Evolutionary conservation across 2,113 vertebrate species (phyloP).

Genomic region (Sapayoa aenigma): DNA sequence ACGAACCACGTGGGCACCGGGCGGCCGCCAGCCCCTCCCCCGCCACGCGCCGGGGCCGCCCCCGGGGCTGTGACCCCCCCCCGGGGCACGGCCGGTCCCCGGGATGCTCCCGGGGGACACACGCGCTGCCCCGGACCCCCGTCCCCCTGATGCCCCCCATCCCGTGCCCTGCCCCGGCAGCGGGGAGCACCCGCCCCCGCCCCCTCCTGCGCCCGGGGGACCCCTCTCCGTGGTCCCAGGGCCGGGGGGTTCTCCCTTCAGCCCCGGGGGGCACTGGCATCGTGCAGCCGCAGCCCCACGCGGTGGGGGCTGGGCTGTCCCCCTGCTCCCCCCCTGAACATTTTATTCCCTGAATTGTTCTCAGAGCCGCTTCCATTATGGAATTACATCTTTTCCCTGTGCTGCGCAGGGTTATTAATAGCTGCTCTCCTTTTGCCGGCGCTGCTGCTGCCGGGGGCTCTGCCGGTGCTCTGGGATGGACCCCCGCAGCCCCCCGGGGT

Average conservation of each 20-base stretch:
- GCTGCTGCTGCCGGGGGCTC: neutral
- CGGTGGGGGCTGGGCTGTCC: neutral
- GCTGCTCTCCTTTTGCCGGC: neutral
- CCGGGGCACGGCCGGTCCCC: neutral
- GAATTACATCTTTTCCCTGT: neutral
- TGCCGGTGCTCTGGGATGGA: neutral
- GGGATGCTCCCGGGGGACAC: neutral
- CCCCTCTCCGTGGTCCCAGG: neutral
- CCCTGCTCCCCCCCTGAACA: neutral
- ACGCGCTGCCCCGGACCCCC: neutral
- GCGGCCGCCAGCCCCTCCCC: neutral
- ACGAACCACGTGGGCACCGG: neutral
- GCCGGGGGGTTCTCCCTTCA: neutral
- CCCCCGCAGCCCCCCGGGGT: rapidly evolving
- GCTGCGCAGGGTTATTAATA: conserved; percentile 39
- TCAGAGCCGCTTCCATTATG: neutral
- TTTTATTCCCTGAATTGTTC: conserved; percentile 37
- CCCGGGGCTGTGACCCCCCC: neutral
- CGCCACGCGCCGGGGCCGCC: neutral
- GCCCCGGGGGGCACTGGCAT: neutral
- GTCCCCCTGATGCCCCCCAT: neutral
- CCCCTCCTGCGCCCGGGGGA: neutral
- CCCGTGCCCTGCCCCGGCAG: neutral
- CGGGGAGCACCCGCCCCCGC: neutral
- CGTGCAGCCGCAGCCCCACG: neutral